Evolutionary conservation across 2,797 vertebrate genomes (phyloP), one percentile per base, ranked within the genome.

Genomic region (Bucorvus abyssinicus): DNA sequence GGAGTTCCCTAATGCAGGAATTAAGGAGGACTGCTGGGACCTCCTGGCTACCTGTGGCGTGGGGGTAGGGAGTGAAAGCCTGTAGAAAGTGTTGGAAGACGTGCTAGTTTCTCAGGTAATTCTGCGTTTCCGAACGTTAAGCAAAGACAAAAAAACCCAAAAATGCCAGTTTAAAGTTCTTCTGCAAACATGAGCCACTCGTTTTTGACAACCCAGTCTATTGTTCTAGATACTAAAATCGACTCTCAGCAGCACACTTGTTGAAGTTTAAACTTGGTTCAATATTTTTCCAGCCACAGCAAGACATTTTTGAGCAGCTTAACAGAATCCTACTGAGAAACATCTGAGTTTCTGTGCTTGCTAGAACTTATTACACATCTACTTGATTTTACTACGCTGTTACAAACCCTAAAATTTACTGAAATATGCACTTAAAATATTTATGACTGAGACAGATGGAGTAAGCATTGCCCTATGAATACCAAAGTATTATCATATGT

Each of bases 391-490:
- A 64, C 30, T 87, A 67, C 47, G 36, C 53, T 74, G 55, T 89
- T 92, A 87, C 26, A 84, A 84, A 87, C 27, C 14, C 74, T 53
- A 84, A 84, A 84, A 88, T 78, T 85, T 81, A 84, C 68, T 78
- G 57, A 94, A 92, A 87, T 68, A 77, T 26, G 40, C 57, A 74
- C 49, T 89, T 92, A 84, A 63, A 94, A 67, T 92, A 90, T 92
- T 95, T 95, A 87, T 84, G 89, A 69, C 74, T n/a, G n/a, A 89
- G 67, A 87, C 90, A 93, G 88, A 96, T 84, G 74, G 90, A 84
- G 60, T 70, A 76, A 84, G 59, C 52, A 65, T 36, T 55, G 44
- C 22, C 55, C 59, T 76, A 18, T 79, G 87, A 90, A 89, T 96
- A 94, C 83, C 77, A 15, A 86, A 89, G 22, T 67, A 89, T 73